Base-by-base conservation (phyloP, 2,888 invertebrate genomes). In the Psylliodes chrysocephalus region DNA sequence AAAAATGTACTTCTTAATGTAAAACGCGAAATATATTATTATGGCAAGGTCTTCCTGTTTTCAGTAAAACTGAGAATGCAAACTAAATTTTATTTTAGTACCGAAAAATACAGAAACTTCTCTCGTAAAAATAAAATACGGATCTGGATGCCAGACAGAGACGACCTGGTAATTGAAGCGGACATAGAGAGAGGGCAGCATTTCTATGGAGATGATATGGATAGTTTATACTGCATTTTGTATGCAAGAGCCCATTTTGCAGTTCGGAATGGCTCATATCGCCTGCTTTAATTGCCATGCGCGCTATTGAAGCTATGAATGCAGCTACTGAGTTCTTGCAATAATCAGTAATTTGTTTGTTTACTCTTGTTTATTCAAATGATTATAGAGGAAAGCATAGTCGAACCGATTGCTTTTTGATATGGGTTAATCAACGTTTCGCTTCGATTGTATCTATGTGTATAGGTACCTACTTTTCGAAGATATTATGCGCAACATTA, bases 271-370 rank as follows among this genome's bases (percentile, higher is more conserved):
- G 77, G 14, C 73, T 69, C 77, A 74, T 78, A 73, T 71, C 68
- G 75, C 74, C 71, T 69, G 68, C 71, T 68, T 73, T 80, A 80
- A 79, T 79, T 80, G 79, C 78, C 77, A 79, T 77, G 75, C 74
- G 75, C 70, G 71, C 75, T 70, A 65, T 71, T 74, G 68, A 74
- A 72, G 70, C 75, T 72, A 75, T 73, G 75, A 74, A 75, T 73
- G 70, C 68, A 63, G 73, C 75, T 72, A 70, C 71, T 70, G 70
- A 71, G 71, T 75, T 74, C 73, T 74, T 75, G 75, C 73, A 69
- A 73, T 75, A 75, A 75, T 75, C 74, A 75, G 72, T 74, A 71
- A 70, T 73, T 74, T 65, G 60, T 40, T 65, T 75, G 70, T 72
- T 72, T 66, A 71, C 60, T 68, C 65, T 70, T 70, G 68, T 71